Base-by-base conservation (phyloP, 1,140 invertebrate species). In the Trichomalopsis sarcophagae region DNA sequence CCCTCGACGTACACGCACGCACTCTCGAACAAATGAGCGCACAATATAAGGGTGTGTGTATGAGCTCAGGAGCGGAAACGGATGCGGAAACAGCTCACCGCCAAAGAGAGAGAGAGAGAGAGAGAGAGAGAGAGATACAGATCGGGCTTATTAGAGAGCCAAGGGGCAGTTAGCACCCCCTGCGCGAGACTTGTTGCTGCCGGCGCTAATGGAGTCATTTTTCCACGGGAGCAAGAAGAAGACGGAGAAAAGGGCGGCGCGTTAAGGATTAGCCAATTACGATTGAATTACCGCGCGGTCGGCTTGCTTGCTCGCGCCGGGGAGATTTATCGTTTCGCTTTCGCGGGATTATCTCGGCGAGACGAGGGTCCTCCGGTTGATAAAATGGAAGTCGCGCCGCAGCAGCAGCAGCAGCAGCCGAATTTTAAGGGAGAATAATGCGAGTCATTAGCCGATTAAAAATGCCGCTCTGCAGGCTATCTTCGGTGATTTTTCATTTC, bases 251-350 rank as follows among this genome's bases (percentile, higher is more conserved):
- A 27, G 87, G 84, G 81, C 84, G 86, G 71, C 87, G 85, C 88
- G 90, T 91, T 92, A 92, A 92, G 90, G 91, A 93, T 93, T 93
- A 92, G 91, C 90, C 92, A 93, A 93, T 93, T 93, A 93, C 90
- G 90, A 91, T 92, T 91, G 91, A 93, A 93, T 93, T 92, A 92
- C 91, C 88, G 87, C 86, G 87, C 23, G 68, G 68, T 27, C 68
- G n/a, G 84, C 86, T 82, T 36, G 33, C 87, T 68, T 2, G 77
- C 55, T 81, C 86, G 83, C 87, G 75, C 86, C 81, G 74, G 82
- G 83, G 89, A 91, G 90, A 92, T 92, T 91, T 91, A 91, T 92
- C 88, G 89, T 71, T 75, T 88, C 84, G 84, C 13, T 71, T 47
- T 84, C 76, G 23, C 36, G 68, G 73, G 81, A 82, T 82, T 79